Evolutionary conservation across 2,113 vertebrate species (phyloP).

Genomic region (Rhagologus leucostigma): DNA sequence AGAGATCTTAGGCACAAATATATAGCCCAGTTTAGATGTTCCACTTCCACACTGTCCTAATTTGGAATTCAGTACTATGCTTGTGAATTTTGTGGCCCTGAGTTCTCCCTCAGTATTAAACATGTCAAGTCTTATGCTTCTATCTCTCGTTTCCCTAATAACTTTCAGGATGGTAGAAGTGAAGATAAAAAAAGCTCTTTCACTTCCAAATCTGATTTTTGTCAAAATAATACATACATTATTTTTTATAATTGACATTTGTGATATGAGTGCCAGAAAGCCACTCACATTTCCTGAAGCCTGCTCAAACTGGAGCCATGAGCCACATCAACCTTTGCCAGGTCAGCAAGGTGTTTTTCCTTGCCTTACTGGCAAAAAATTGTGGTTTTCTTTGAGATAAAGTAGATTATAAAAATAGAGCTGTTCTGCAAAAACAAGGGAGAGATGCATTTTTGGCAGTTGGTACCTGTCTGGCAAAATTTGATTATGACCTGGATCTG

Average conservation of each 20-base stretch:
- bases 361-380: neutral
- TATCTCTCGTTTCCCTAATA: neutral
- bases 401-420: neutral
- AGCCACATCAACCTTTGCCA: neutral
- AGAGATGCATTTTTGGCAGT: neutral
- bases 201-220: neutral
- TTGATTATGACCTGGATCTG: neutral
- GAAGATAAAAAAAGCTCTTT: neutral
- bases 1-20: neutral
- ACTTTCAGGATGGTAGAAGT: neutral
- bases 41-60: neutral
- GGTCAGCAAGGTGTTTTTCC: neutral
- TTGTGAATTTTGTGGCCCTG: neutral
- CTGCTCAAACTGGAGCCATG: neutral
- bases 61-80: neutral
- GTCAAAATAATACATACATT: neutral
- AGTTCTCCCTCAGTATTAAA: neutral
- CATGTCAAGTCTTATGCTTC: fast-evolving
- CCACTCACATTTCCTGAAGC: neutral
- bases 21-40: neutral
- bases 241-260: neutral
- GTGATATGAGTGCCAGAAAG: neutral
- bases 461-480: neutral
- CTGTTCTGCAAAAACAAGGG: neutral
- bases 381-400: neutral